Conservation (phyloP, 2,888 invertebrate genomes). For the Epirrhoe alternata region DNA sequence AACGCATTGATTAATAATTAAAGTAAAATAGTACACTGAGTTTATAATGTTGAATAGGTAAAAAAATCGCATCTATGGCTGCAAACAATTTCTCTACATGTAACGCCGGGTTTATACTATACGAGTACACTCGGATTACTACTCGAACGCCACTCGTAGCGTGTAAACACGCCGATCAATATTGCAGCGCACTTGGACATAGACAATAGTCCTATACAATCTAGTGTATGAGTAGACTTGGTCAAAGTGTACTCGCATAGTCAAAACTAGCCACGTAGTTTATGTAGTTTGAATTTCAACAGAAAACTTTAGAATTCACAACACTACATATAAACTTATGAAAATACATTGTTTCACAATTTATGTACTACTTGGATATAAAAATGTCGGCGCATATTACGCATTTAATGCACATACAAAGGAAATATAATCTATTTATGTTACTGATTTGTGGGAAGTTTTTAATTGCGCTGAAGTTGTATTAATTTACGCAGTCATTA, state of each 20-base stretch:
- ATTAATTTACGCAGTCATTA: conserved; percentile 9
- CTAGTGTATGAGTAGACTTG: not conserved
- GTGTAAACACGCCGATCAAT: no score
- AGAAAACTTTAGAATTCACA: conserved; percentile 45
- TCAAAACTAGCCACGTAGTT: not conserved
- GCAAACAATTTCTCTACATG: no score
- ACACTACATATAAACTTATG: conserved; percentile 47
- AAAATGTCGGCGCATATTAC: conserved; percentile 24
- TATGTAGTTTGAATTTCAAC: not conserved
- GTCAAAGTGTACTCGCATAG: not conserved
- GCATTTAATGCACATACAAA: conserved; percentile 29
- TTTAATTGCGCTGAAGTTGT: conserved; percentile 14
- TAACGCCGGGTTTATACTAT: no score
- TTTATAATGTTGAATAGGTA: no score
- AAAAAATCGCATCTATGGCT: no score
- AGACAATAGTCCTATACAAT: no score
- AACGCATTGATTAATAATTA: no score
- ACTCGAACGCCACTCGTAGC: no score
- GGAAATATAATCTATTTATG: not conserved
- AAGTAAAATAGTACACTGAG: no score
- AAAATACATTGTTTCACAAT: conserved; percentile 41
- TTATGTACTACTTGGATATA: conserved; percentile 32
- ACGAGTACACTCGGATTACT: no score
- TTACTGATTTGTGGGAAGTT: conserved; percentile 4
- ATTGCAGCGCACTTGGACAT: no score